Evolutionary conservation across 2,113 vertebrate genomes (phyloP).

Genomic region (Australoheros scitulus): DNA sequence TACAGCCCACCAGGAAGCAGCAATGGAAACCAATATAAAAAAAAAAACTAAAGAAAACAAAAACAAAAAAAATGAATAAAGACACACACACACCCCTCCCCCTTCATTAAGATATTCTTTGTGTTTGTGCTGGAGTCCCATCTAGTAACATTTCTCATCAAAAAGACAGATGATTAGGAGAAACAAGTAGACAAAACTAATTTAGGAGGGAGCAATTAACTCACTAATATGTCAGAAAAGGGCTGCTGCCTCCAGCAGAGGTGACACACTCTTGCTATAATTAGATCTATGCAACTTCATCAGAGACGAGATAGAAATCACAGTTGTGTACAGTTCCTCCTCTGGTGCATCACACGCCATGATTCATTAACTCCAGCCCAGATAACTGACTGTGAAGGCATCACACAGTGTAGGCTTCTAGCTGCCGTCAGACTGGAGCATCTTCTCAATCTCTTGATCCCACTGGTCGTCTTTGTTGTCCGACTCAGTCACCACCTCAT

Average conservation of each 20-base stretch:
- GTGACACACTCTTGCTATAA: conserved; percentile 13
- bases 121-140: conserved; percentile 28
- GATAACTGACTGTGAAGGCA: neutral
- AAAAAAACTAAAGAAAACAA: neutral
- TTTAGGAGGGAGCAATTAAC: conserved; percentile 4
- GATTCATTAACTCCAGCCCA: neutral
- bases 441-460: conserved; percentile 96
- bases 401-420: conserved; percentile 39
- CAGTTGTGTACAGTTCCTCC: neutral
- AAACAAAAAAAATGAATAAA: neutral
- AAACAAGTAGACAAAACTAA: conserved; percentile 3
- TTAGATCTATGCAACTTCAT: conserved; percentile 33
- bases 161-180: neutral
- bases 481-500: conserved; percentile 89
- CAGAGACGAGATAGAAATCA: conserved; percentile 1
- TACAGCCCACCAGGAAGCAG: conserved; percentile 44
- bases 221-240: conserved; percentile 15
- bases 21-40: conserved; percentile 28
- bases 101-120: neutral
- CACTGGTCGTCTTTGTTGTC: conserved; percentile 92
- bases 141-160: conserved; percentile 14
- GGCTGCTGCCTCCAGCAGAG: conserved; percentile 20
- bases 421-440: conserved; percentile 87
- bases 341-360: conserved; percentile 19
- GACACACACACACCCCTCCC: neutral